Percentiles rank a stretch among this genome's conserved stretches.
phyloP scores from a whole-genome alignment of 2,888 invertebrate genomes.

The Mesorhabditis belari region DNA sequence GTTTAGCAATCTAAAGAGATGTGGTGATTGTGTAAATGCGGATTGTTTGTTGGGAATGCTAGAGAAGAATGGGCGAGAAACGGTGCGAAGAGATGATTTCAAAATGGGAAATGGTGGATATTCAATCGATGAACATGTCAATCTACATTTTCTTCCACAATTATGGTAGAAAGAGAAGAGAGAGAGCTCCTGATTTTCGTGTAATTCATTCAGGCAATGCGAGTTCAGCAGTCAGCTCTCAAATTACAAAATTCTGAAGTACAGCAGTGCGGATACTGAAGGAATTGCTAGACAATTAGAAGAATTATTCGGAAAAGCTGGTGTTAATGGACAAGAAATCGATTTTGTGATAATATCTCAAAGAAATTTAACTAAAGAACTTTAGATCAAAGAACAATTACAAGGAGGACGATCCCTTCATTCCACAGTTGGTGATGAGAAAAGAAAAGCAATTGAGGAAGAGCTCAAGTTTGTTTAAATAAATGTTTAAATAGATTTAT shows the following conservation, averaged over 20 bases:
- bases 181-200: background rate
- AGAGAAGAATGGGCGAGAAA: background rate
- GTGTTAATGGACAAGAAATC: background rate
- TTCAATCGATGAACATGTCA: background rate
- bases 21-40: background rate
- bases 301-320: background rate
- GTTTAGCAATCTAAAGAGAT: background rate
- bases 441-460: background rate
- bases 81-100: background rate
- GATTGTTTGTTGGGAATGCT: background rate
- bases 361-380: background rate
- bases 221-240: background rate
- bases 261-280: background rate
- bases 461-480: background rate
- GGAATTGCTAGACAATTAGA: background rate
- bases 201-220: background rate
- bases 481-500: background rate
- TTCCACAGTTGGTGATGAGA: background rate
- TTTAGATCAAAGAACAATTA: background rate
- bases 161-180: background rate
- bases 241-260: background rate
- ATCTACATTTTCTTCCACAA: background rate
- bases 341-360: background rate
- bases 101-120: background rate
- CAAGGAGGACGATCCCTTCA: background rate